A percentile compares a stretch with the other conserved stretches of the same genome.
phyloP scores from a whole-genome alignment of 2,797 vertebrate genomes.

The Sylvia borin region DNA sequence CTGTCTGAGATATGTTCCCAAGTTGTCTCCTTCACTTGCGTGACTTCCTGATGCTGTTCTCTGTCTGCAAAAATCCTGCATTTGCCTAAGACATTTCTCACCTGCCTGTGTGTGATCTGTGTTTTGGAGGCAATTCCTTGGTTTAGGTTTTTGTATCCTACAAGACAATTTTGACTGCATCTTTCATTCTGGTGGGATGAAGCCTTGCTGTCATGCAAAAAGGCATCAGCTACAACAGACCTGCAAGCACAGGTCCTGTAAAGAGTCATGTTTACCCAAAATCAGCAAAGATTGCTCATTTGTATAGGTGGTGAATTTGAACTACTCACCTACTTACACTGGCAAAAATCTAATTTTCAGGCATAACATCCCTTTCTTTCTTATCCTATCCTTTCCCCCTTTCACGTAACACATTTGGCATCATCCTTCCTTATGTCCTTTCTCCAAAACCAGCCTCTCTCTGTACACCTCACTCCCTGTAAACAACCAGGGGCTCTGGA shows the following conservation, averaged over 20 bases:
- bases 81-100: background rate
- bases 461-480: rapidly evolving
- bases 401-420: background rate
- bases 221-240: background rate
- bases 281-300: background rate
- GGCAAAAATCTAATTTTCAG: background rate
- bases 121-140: background rate
- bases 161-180: background rate
- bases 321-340: background rate
- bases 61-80: background rate
- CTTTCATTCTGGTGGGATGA: background rate
- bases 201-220: background rate
- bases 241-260: background rate
- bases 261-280: background rate
- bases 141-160: background rate
- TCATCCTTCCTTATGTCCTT: background rate
- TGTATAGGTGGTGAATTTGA: background rate
- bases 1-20: background rate
- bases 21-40: background rate
- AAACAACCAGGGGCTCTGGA: background rate
- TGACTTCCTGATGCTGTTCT: background rate
- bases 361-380: background rate
- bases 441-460: background rate
- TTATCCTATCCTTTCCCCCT: background rate
- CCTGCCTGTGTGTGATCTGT: background rate